Base-by-base conservation (phyloP, 1,140 invertebrate genomes). In the Hetaerina americana region DNA sequence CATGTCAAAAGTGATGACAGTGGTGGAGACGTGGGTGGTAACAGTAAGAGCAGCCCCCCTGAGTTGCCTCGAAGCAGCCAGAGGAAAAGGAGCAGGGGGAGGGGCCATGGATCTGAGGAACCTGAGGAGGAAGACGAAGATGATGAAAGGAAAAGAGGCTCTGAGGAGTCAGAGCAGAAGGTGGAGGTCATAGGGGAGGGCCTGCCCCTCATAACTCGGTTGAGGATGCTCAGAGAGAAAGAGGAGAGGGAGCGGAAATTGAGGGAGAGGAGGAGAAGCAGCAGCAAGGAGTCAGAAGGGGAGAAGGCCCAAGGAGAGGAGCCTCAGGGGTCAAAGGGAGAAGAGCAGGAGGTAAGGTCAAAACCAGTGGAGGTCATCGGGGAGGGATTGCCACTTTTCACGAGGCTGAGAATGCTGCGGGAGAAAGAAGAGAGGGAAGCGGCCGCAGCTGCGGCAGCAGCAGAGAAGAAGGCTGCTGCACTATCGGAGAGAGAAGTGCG, bases 191-290 rank as follows among this genome's bases (percentile, higher is more conserved):
- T 90, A 22, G 89, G 88, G 15, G 87, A 87, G 66, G 89, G 89
- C 26, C 81, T 94, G 66, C 91, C 92, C 1, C 82, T 95, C 5
- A 82, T 94, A 1, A 91, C 95, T 78, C 83, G 92, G 73, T 82
- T 95, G 26, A 82, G 92, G 28, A 81, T 93, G 70, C 82, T 94
- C 8, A 92, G 92, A 79, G 88, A 90, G 15, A 93, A 92, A 80
- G 89, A 90, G 77, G 91, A 92, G 74, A 83, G 82, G 70, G 87
- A 90, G 69, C 74, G 79, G 31, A 76, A 73, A 66, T 72, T 74
- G 26, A 26, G 28, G 6, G 18, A 40, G 10, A 57, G 22, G 22
- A 57, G 40, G 22, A 57, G 22, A 57, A 57, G 40, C 22, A 57
- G 40, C 40, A 57, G 22, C 15, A n/a, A 57, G 22, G 40, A 57